Base-by-base conservation (phyloP, 1,140 invertebrate species). In the Eueides isabella region DNA sequence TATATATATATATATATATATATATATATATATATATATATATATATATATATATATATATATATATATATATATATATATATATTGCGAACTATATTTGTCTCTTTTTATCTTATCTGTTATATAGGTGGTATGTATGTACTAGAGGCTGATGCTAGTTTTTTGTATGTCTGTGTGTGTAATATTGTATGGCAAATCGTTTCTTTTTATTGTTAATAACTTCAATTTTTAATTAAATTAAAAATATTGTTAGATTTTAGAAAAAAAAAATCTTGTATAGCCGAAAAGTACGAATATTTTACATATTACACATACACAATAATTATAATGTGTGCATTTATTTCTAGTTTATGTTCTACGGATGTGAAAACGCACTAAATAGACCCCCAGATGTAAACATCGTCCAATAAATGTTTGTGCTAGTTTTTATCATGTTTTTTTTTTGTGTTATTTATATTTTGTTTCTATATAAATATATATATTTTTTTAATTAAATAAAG, bases 281-380 rank as follows among this genome's bases (percentile, higher is more conserved):
- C n/a, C n/a, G n/a, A n/a, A n/a, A n/a, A 9, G 23, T 55, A 23
- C 2, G 2, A 1, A 11, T 23, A 9, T 6, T 19, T 19, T 26
- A 55, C 48, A 55, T 28, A 30, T 29, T 30, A 62, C 61, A 62
- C 61, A 62, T 62, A 62, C n/a, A 6, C 7, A 55, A 55, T 23
- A 19, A 55, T 44, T 44, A 55, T 23, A 55, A 55, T 12, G 33
- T 70, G 61, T 70, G 33, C 33, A 70, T 70, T 38, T 70, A 14
- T 70, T 70, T 70, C 31, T 70, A 70, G 68, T 70, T 29, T 70
- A 41, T 63, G 61, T 70, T 26, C 48, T 33, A 35, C 19, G 61
- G 23, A 70, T 33, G 41, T 62, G 31, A 35, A 69, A 68, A 70
- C 23, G 33, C 55, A 70, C 68, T 41, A 28, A 70, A 70, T 70